A percentile compares a stretch with the other conserved stretches of the same genome.
Evolutionary conservation across 1,140 invertebrate genomes (phyloP).

Genomic region (Trichonephila clavipes): DNA sequence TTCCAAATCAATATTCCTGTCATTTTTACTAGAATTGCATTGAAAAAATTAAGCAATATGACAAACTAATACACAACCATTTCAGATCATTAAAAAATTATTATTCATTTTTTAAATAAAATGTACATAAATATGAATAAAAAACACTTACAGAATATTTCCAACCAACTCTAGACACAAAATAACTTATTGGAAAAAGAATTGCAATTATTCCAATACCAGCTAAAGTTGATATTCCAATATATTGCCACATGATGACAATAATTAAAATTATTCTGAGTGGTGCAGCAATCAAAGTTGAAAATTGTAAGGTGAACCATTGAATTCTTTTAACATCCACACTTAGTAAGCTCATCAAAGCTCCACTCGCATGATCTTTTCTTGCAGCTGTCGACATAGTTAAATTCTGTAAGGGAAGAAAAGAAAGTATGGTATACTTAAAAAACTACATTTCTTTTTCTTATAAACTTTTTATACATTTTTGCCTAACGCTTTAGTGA

Average conservation of each 20-base stretch:
- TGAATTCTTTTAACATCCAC: constrained; percentile 92
- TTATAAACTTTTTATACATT: no score
- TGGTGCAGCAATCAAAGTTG: constrained; percentile 98
- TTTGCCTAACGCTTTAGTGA: no score
- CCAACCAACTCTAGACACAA: constrained; percentile 81
- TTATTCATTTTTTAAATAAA: no score
- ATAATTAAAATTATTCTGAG: constrained; percentile 92
- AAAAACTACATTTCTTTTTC: neutral
- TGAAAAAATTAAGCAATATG: no score
- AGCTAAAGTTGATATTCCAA: constrained; percentile 81
- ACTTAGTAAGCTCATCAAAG: constrained; percentile 96
- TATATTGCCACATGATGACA: constrained; percentile 93
- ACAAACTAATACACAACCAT: no score
- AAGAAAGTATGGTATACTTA: neutral
- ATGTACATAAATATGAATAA: constrained; percentile 7
- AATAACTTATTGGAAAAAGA: constrained; percentile 81
- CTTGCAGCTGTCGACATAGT: constrained; percentile 79
- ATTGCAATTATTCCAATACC: constrained; percentile 81
- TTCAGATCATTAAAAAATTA: no score
- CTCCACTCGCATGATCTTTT: constrained; percentile 89
- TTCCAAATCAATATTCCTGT: no score
- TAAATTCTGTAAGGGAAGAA: constrained; percentile 77
- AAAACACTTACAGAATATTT: constrained; percentile 31
- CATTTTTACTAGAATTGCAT: no score
- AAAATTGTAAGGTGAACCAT: constrained; percentile 92